phyloP scores from a whole-genome alignment of 1,140 invertebrate species.

The Euborellia annulipes region DNA sequence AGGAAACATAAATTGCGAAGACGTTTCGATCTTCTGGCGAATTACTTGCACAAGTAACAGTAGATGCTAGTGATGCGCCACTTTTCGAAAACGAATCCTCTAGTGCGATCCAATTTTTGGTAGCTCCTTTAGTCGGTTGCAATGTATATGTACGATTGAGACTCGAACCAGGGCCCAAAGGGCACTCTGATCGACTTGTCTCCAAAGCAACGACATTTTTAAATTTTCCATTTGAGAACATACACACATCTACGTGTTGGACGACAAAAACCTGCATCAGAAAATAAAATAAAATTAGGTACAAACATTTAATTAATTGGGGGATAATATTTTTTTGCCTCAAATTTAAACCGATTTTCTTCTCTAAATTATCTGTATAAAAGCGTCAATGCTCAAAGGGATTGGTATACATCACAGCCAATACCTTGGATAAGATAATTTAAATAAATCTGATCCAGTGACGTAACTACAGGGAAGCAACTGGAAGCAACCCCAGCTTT shows the following conservation, averaged over 20 bases:
- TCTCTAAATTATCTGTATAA: too few species aligned
- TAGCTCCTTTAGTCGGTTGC: slow-evolving; percentile 52
- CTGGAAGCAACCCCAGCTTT: too few species aligned
- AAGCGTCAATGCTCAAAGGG: too few species aligned
- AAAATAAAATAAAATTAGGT: too few species aligned
- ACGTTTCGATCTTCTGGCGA: slow-evolving; percentile 57
- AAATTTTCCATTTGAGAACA: slow-evolving; percentile 98
- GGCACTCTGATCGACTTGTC: slow-evolving; percentile 50
- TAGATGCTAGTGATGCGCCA: slow-evolving; percentile 48
- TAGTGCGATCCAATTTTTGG: slow-evolving; percentile 67
- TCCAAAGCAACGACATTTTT: slow-evolving; percentile 90
- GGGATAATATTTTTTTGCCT: too few species aligned
- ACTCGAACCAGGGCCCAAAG: slow-evolving; percentile 39
- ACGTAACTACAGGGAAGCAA: too few species aligned
- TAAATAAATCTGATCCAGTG: too few species aligned
- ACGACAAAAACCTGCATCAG: slow-evolving; percentile 76
- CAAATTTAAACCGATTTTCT: too few species aligned
- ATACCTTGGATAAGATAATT: too few species aligned
- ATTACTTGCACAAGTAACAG: slow-evolving; percentile 40
- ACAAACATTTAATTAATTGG: too few species aligned
- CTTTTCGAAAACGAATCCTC: slow-evolving; percentile 58
- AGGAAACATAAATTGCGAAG: slow-evolving; percentile 77
- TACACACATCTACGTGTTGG: slow-evolving; percentile 96
- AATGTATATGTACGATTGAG: slow-evolving; percentile 46
- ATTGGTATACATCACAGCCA: too few species aligned